These are phyloP conservation scores for Nephrotoma guestfalica DNA, from an alignment of 2,888 invertebrate species.

Conservation along the genomic window DNA sequence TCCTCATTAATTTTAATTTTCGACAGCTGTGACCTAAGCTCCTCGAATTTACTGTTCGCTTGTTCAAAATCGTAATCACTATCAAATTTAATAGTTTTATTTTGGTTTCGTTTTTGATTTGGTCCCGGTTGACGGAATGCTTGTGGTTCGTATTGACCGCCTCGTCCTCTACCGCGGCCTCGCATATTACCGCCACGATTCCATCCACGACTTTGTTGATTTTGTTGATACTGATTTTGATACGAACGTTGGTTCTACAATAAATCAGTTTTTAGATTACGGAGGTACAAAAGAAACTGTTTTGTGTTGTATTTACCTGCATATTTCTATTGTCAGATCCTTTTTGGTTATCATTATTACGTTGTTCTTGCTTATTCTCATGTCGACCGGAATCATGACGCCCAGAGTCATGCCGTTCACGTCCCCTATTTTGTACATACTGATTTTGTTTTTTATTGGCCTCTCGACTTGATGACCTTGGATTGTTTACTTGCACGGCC, in stretches of 20 bases:
- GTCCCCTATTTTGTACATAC: constrained; percentile 17
- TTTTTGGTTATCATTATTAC: constrained; percentile 25
- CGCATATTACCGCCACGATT: constrained; percentile 30
- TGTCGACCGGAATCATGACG: constrained; percentile 12
- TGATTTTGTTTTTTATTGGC: constrained; percentile 14
- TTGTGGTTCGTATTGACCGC: constrained; percentile 20
- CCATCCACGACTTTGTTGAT: constrained; percentile 23
- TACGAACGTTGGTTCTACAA: constrained; percentile 26
- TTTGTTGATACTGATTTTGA: constrained; percentile 24
- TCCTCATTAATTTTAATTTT: constrained; percentile 62
- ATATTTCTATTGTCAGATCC: not conserved
- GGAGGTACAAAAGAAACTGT: no score
- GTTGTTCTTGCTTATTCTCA: constrained; percentile 22
- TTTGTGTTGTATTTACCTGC: not conserved
- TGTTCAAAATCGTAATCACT: constrained; percentile 98
- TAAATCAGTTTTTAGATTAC: not conserved
- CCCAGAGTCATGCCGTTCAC: constrained; percentile 31
- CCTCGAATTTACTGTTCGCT: constrained; percentile 94
- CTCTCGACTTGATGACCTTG: constrained; percentile 12
- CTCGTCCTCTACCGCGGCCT: constrained; percentile 28
- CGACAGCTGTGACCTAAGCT: constrained; percentile 69
- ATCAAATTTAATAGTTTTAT: constrained; percentile 78
- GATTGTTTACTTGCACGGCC: constrained; percentile 50
- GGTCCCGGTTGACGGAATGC: constrained; percentile 34
- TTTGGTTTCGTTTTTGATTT: constrained; percentile 37